Evolutionary conservation across 1,140 invertebrate genomes (phyloP), one percentile per base, ranked within the genome.

Genomic region (Metaphire vulgaris): DNA sequence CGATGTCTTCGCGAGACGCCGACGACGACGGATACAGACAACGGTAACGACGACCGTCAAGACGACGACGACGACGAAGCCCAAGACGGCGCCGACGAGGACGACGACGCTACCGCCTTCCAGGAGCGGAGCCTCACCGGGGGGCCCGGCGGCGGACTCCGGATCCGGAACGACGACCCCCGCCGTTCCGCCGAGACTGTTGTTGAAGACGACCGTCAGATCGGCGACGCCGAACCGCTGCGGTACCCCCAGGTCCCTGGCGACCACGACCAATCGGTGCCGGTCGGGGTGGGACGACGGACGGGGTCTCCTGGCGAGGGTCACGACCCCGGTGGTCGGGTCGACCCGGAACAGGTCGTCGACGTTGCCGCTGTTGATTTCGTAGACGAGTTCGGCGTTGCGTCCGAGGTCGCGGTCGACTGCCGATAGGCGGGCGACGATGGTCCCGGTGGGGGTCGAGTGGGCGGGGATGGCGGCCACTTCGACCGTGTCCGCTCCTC

Each of bases 321-420:
- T 71, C 33, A 95, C 91, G 28, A 95, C 95, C 78, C 94, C 96
- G 83, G 93, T 93, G 0, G 93, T 90, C 0, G 93, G 93, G 82
- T 94, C 92, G 80, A 99, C 95, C 75, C 92, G 91, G 83, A 98
- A 98, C 12, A 95, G 95, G 81, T 95, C 94, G 87, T 97, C 75
- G 75, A 93, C 92, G 87, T 98, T 97, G 1, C 95, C 95, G 82
- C 96, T 94, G 12, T 97, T 93, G 77, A 99, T 97, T 81, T 95
- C 94, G 85, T 97, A 99, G 28, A 93, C 87, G 66, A 97, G 89
- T 80, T 90, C 90, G 1, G 93, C 92, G 84, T 97, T 96, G 21
- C 89, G 85, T 12, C 91, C 93, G 80, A 92, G 89, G 85, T 98
- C 96, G 1, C 90, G 90, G 84, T 98, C 95, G 65, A 90, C 92